Conservation (phyloP, 2,888 invertebrate species). For the Athalia circularis region DNA sequence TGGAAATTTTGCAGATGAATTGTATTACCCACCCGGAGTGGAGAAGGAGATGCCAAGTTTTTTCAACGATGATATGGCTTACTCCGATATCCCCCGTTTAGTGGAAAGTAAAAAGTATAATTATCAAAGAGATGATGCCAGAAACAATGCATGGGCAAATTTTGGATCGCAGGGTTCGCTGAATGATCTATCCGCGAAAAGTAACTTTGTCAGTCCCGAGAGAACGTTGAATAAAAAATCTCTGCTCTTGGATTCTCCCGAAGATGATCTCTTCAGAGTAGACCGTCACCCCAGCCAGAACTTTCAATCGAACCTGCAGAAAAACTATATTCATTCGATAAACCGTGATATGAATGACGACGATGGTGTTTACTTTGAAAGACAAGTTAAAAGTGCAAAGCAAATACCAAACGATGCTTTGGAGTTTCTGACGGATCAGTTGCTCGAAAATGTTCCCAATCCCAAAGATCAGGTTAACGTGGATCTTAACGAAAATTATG, state of each 20-base stretch:
- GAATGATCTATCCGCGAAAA: neutral
- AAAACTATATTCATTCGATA: conserved; percentile 13
- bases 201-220: neutral
- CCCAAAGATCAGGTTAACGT: neutral
- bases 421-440: conserved; percentile 25
- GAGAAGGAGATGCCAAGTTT: conserved; percentile 74
- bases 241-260: neutral
- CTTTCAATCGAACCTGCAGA: neutral
- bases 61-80: conserved; percentile 44
- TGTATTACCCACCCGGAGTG: conserved; percentile 83
- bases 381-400: neutral
- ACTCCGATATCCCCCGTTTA: conserved; percentile 41
- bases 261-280: conserved; percentile 5
- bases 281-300: neutral
- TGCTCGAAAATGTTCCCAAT: conserved; percentile 4
- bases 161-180: conserved; percentile 6
- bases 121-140: neutral
- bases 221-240: conserved; percentile 36
- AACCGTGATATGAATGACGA: neutral
- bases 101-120: conserved; percentile 42
- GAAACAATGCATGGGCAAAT: conserved; percentile 5
- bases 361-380: neutral
- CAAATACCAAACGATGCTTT: conserved; percentile 3
- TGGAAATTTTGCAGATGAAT: conserved; percentile 86
- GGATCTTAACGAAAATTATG: conserved; percentile 55